Percentiles rank a stretch among this genome's conserved stretches.
phyloP scores from a whole-genome alignment of 2,888 invertebrate species.

The Monoplex corrugatus region DNA sequence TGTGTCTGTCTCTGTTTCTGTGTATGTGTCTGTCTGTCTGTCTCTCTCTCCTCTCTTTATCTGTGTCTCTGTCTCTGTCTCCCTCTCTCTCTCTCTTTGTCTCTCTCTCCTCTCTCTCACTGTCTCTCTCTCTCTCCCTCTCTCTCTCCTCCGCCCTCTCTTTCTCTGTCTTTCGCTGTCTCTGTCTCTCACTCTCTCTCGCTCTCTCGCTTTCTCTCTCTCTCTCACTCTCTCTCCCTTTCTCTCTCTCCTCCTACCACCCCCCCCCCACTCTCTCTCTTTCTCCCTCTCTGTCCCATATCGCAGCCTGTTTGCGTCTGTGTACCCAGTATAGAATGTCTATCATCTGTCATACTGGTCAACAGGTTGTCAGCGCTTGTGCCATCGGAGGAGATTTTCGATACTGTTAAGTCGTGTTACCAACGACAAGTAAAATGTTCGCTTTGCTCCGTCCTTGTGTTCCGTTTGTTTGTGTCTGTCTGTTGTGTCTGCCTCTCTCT shows the following conservation, averaged over 20 bases:
- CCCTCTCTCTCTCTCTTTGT: constrained; percentile 23
- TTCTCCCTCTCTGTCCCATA: background rate
- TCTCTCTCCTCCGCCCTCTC: background rate
- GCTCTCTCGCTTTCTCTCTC: constrained; percentile 29
- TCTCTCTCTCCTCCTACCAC: too few relatives aligned
- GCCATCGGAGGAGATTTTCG: too few relatives aligned
- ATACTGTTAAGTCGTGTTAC: too few relatives aligned
- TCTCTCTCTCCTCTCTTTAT: background rate
- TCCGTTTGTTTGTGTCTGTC: background rate
- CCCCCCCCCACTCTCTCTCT: too few relatives aligned
- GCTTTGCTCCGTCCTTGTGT: too few relatives aligned
- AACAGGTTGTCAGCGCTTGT: too few relatives aligned
- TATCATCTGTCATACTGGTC: background rate
- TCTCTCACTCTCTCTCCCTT: background rate
- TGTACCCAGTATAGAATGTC: background rate
- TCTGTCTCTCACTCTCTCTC: background rate
- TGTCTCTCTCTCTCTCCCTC: background rate
- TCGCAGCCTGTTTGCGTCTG: background rate
- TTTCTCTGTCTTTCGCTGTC: background rate
- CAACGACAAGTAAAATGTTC: too few relatives aligned
- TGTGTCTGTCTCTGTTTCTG: background rate
- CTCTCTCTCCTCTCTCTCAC: constrained; percentile 28
- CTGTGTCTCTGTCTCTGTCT: background rate
- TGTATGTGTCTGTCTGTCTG: background rate
- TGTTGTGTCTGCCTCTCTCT: too few relatives aligned